Evolutionary conservation across 2,888 invertebrate genomes (phyloP).

Genomic region (Drosophila quinaria): DNA sequence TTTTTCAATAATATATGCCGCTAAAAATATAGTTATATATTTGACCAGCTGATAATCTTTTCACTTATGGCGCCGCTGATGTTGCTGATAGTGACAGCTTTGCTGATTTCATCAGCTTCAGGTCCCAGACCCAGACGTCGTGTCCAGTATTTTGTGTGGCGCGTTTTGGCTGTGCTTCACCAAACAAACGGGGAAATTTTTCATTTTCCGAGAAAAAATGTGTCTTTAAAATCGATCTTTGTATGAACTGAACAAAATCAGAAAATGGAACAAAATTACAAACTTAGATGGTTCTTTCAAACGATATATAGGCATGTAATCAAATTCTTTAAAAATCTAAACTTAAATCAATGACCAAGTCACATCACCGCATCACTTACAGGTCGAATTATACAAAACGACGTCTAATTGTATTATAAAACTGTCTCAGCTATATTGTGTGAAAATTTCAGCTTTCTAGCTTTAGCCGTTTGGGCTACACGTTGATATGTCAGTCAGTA

Average conservation of each 20-base stretch:
- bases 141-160: conserved; percentile 19
- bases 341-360: background rate
- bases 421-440: no score
- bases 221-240: conserved; percentile 9
- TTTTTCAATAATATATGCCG: conserved; percentile 6
- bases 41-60: conserved; percentile 43
- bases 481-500: no score
- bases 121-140: conserved; percentile 30
- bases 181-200: conserved; percentile 14
- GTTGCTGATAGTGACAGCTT: conserved; percentile 41
- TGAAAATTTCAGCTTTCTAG: no score
- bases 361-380: no score
- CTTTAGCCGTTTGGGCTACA: no score
- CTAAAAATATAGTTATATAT: conserved; percentile 6
- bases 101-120: conserved; percentile 43
- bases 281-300: background rate
- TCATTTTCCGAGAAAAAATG: conserved; percentile 20
- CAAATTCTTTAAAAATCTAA: background rate
- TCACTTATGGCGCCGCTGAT: conserved; percentile 53
- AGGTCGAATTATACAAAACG: no score
- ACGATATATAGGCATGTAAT: background rate
- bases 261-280: background rate
- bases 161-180: conserved; percentile 9
- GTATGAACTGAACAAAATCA: conserved; percentile 8
- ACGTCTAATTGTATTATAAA: no score